Percentiles rank a stretch among this genome's conserved stretches.
These are phyloP conservation scores for Engystomops pustulosus DNA, from an alignment of 2,113 vertebrate species.

Conservation along the genomic window DNA sequence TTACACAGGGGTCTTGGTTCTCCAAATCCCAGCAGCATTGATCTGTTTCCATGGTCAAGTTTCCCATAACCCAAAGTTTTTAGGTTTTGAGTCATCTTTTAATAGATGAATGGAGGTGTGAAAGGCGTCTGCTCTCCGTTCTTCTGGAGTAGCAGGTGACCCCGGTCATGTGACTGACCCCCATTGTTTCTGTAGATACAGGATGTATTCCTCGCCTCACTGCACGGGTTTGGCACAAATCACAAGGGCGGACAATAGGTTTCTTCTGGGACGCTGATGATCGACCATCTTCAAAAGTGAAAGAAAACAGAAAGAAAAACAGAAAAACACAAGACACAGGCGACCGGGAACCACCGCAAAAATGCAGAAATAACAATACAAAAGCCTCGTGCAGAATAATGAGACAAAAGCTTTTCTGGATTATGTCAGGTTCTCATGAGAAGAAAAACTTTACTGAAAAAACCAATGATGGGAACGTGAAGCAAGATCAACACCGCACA, in stretches of 20 bases:
- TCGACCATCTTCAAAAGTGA: constrained; percentile 17
- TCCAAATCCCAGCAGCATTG: too few relatives aligned
- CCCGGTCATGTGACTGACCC: not conserved
- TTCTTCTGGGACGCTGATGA: constrained; percentile 44
- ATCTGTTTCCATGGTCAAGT: too few relatives aligned
- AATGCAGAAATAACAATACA: not conserved
- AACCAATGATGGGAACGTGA: not conserved
- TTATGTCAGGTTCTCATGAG: not conserved
- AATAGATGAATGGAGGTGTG: not conserved
- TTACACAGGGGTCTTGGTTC: too few relatives aligned
- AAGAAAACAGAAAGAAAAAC: constrained; percentile 9
- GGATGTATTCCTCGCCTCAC: constrained; percentile 33
- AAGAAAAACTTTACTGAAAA: too few relatives aligned
- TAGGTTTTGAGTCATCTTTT: not conserved
- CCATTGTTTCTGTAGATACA: constrained; percentile 20
- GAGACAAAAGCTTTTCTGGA: not conserved
- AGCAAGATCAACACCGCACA: not conserved
- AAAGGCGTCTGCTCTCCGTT: not conserved
- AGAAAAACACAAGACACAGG: not conserved
- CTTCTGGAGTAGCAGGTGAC: not conserved
- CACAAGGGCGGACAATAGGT: constrained; percentile 13
- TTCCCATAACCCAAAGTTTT: too few relatives aligned
- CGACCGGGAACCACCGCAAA: not conserved
- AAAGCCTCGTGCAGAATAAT: not conserved
- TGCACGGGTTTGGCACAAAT: constrained; percentile 37